A percentile compares a stretch with the other conserved stretches of the same genome.
phyloP scores from a whole-genome alignment of 1,140 invertebrate genomes.

The Zophobas morio region DNA sequence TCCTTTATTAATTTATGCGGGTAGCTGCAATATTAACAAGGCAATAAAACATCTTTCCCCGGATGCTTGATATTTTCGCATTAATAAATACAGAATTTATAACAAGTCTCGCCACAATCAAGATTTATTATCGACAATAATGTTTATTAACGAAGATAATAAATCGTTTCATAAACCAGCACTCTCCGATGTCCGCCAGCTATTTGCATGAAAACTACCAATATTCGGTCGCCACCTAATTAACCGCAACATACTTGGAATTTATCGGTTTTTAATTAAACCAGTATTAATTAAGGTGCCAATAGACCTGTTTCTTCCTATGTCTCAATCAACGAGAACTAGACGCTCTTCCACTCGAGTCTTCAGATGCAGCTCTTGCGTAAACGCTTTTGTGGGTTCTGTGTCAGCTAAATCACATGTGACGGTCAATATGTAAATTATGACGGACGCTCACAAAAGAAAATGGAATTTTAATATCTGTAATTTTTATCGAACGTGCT shows the following conservation, averaged over 20 bases:
- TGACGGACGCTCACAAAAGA: slow-evolving; percentile 1
- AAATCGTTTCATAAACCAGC: too few relatives aligned
- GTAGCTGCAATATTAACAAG: background rate
- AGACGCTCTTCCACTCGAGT: background rate
- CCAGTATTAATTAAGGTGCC: slow-evolving; percentile 1
- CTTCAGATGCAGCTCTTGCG: background rate
- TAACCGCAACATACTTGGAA: background rate
- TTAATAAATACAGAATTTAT: slow-evolving; percentile 20
- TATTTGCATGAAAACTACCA: background rate
- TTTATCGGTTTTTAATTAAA: slow-evolving; percentile 8
- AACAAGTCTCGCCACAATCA: background rate
- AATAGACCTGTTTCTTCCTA: background rate
- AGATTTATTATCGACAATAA: background rate
- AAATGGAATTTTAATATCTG: slow-evolving; percentile 36
- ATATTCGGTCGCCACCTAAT: background rate
- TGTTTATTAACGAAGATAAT: too few relatives aligned
- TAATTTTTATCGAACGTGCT: slow-evolving; percentile 35
- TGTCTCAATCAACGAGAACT: background rate
- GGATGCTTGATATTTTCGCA: slow-evolving; percentile 11
- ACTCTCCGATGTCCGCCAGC: too few relatives aligned
- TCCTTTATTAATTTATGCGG: slow-evolving; percentile 27
- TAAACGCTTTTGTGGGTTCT: background rate
- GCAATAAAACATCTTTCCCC: slow-evolving; percentile 10
- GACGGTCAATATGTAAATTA: slow-evolving; percentile 9
- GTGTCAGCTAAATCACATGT: background rate